phyloP scores from a whole-genome alignment of 1,140 invertebrate species.

The Drosophila trapezifrons region DNA sequence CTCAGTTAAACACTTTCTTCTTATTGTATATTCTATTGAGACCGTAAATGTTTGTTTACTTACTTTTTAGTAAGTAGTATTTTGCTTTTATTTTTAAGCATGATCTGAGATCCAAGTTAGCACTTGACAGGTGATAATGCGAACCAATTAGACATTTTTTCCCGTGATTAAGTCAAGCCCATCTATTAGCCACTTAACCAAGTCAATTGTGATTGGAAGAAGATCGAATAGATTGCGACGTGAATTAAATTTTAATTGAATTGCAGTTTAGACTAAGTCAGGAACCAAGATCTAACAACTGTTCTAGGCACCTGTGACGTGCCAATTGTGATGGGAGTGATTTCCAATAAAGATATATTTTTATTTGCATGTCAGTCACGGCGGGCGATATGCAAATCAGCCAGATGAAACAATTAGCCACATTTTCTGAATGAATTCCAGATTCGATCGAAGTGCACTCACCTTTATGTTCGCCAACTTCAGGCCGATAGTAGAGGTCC shows the following conservation, averaged over 20 bases:
- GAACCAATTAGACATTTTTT: slow-evolving; percentile 3
- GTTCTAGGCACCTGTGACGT: slow-evolving; percentile 23
- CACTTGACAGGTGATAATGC: neutral
- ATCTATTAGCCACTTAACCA: neutral
- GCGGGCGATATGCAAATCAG: slow-evolving; percentile 22
- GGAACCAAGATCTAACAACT: slow-evolving; percentile 5
- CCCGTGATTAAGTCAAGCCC: neutral
- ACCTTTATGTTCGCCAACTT: slow-evolving; percentile 44
- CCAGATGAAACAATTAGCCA: slow-evolving; percentile 5
- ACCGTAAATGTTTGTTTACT: neutral
- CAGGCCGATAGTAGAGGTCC: slow-evolving; percentile 32
- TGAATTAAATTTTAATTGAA: slow-evolving; percentile 10
- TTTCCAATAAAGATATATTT: slow-evolving; percentile 21
- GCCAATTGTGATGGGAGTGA: slow-evolving; percentile 10
- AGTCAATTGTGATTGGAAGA: slow-evolving; percentile 21
- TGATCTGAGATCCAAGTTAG: neutral
- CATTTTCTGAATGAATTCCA: slow-evolving; percentile 34
- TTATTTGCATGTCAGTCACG: slow-evolving; percentile 42
- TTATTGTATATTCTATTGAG: neutral
- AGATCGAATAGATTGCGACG: slow-evolving; percentile 17
- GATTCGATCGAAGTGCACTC: slow-evolving; percentile 20
- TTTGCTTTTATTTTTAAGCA: neutral
- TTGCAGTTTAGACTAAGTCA: slow-evolving; percentile 17
- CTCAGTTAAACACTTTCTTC: slow-evolving; percentile 17
- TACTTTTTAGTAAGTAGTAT: too few species aligned